Conservation (phyloP, 2,888 invertebrate species). For the Brachypalpus laphriformis region DNA sequence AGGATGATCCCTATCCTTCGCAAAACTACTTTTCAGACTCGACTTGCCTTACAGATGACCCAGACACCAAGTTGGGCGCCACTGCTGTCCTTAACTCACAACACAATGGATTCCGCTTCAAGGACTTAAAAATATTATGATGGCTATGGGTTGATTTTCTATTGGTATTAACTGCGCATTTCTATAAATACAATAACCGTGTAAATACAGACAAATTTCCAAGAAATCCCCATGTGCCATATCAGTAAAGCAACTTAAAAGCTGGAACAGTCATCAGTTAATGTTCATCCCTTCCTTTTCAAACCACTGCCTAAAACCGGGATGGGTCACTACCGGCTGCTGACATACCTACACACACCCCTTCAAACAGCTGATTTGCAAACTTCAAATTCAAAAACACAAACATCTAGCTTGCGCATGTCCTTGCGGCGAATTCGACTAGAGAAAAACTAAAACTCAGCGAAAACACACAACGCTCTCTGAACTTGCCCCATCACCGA, state of each 20-base stretch:
- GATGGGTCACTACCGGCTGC: constrained; percentile 27
- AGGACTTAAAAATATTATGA: too few species aligned
- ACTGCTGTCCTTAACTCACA: too few species aligned
- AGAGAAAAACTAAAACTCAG: constrained; percentile 37
- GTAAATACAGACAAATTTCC: neutral
- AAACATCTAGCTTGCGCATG: constrained; percentile 58
- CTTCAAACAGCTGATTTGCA: constrained; percentile 40
- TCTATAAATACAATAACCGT: neutral
- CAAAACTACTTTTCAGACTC: too few species aligned
- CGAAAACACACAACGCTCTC: neutral
- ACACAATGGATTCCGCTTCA: too few species aligned
- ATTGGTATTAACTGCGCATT: too few species aligned
- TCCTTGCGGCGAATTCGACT: constrained; percentile 65
- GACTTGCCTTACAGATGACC: too few species aligned
- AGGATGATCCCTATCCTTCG: too few species aligned
- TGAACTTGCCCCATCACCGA: neutral
- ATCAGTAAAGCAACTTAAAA: constrained; percentile 30
- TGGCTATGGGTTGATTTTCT: too few species aligned
- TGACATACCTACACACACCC: neutral
- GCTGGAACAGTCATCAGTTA: constrained; percentile 37
- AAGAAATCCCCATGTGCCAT: constrained; percentile 32
- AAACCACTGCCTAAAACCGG: constrained; percentile 3
- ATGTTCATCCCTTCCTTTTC: neutral
- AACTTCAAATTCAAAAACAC: constrained; percentile 45
- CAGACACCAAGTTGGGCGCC: too few species aligned